A percentile compares a stretch with the other conserved stretches of the same genome.
Evolutionary conservation across 1,140 invertebrate species (phyloP).

Genomic region (Coelopa frigida): DNA sequence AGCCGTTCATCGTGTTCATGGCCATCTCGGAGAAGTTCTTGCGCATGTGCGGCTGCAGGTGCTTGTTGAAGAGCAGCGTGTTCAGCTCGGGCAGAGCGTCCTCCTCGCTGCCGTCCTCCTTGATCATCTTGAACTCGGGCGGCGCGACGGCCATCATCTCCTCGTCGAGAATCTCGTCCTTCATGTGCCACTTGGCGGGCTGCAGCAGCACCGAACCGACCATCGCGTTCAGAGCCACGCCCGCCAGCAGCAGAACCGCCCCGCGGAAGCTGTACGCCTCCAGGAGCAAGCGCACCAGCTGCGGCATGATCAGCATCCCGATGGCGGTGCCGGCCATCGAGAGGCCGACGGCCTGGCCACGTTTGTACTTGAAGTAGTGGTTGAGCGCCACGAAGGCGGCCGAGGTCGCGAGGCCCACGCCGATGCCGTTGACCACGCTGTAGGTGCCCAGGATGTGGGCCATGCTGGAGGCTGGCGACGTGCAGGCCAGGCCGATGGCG

Average conservation of each 20-base stretch:
- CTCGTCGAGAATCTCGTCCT: slow-evolving; percentile 52
- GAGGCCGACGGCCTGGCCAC: slow-evolving; percentile 66
- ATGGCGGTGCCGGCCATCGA: slow-evolving; percentile 69
- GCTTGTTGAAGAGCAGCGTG: slow-evolving; percentile 38
- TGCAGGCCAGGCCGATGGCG: slow-evolving; percentile 57
- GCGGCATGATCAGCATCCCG: slow-evolving; percentile 68
- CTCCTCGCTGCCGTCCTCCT: slow-evolving; percentile 46
- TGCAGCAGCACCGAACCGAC: slow-evolving; percentile 60
- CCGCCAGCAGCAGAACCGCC: slow-evolving; percentile 59
- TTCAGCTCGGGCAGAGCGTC: slow-evolving; percentile 44
- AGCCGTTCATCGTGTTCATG: slow-evolving; percentile 42
- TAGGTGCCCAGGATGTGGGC: slow-evolving; percentile 64
- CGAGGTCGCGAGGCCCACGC: slow-evolving; percentile 61
- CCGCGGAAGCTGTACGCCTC: slow-evolving; percentile 56
- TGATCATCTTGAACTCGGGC: slow-evolving; percentile 36
- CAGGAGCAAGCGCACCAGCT: slow-evolving; percentile 55
- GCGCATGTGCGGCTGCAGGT: slow-evolving; percentile 30
- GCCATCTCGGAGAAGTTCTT: slow-evolving; percentile 43
- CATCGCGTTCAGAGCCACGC: slow-evolving; percentile 56
- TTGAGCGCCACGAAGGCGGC: slow-evolving; percentile 66
- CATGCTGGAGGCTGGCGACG: slow-evolving; percentile 62
- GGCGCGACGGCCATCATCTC: slow-evolving; percentile 46
- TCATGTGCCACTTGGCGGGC: slow-evolving; percentile 59
- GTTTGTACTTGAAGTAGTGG: slow-evolving; percentile 64
- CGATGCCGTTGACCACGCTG: slow-evolving; percentile 69